Percentiles rank a stretch among this genome's conserved stretches.
Conservation (phyloP, 2,797 vertebrate genomes). For the Vultur gryphus region DNA sequence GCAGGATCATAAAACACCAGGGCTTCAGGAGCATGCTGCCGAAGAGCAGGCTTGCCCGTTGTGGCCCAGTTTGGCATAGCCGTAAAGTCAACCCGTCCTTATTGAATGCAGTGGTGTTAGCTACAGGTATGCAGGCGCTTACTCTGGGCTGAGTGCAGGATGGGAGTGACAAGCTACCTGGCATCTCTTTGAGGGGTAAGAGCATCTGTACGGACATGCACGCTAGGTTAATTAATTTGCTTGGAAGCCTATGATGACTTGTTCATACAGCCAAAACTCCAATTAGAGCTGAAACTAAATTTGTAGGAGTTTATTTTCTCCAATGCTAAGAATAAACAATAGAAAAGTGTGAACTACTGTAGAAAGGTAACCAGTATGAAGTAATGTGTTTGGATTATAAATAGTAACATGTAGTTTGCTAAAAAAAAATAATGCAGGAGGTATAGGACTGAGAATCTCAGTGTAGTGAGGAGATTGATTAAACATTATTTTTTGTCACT, state of each 20-base stretch:
- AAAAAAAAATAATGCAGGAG: neutral
- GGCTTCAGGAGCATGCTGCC: neutral
- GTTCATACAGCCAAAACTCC: neutral
- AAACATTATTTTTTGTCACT: neutral
- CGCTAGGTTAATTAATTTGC: neutral
- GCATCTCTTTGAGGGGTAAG: neutral
- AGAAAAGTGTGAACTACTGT: neutral
- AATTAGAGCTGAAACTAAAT: neutral
- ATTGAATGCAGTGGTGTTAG: neutral
- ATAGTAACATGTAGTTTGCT: neutral
- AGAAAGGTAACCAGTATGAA: neutral
- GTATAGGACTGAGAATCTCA: neutral
- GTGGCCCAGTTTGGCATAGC: neutral
- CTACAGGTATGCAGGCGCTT: fast-evolving
- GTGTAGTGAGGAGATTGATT: neutral
- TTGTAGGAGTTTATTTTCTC: neutral
- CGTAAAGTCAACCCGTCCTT: fast-evolving
- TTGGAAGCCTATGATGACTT: neutral
- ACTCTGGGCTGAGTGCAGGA: neutral
- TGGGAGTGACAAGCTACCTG: neutral
- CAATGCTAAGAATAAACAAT: neutral
- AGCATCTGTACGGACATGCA: neutral
- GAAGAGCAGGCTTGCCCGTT: neutral
- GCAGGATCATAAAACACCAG: neutral
- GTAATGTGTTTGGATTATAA: neutral